phyloP scores from a whole-genome alignment of 2,113 vertebrate genomes.

The Cepphus grylle region DNA sequence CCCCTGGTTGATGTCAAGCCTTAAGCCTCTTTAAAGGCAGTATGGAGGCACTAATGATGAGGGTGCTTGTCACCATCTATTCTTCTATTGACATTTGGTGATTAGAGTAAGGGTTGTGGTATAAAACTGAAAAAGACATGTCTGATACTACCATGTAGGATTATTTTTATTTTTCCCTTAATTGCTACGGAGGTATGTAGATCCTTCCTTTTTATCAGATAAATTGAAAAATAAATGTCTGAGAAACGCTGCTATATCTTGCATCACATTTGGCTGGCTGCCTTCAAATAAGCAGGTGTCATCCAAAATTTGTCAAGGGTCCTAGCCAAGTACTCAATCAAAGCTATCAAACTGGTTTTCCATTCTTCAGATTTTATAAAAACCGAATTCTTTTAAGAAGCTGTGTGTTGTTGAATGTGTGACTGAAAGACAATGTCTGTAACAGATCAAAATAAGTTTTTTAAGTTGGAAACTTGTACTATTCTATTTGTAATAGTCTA shows the following conservation, averaged over 20 bases:
- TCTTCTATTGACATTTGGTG: not conserved
- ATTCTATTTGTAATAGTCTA: not conserved
- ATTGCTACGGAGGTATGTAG: not conserved
- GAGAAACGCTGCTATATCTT: not conserved
- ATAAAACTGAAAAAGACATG: not conserved
- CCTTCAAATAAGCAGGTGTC: not conserved
- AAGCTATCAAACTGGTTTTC: not conserved
- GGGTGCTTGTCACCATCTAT: not conserved
- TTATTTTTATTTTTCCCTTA: not conserved
- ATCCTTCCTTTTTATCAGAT: not conserved
- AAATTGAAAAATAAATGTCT: not conserved
- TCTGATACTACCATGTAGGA: not conserved
- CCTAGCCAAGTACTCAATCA: not conserved
- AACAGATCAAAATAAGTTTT: not conserved
- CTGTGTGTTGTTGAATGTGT: not conserved
- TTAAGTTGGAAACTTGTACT: not conserved
- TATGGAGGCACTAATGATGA: not conserved
- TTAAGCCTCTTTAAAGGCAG: not conserved
- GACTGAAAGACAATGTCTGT: not conserved
- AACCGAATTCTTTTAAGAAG: not conserved
- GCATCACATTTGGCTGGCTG: not conserved
- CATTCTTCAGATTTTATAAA: not conserved
- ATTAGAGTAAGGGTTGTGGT: not conserved
- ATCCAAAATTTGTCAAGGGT: not conserved
- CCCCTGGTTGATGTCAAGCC: not conserved